Conservation (phyloP, 2,797 vertebrate genomes). For the Pachyuromys duprasi region DNA sequence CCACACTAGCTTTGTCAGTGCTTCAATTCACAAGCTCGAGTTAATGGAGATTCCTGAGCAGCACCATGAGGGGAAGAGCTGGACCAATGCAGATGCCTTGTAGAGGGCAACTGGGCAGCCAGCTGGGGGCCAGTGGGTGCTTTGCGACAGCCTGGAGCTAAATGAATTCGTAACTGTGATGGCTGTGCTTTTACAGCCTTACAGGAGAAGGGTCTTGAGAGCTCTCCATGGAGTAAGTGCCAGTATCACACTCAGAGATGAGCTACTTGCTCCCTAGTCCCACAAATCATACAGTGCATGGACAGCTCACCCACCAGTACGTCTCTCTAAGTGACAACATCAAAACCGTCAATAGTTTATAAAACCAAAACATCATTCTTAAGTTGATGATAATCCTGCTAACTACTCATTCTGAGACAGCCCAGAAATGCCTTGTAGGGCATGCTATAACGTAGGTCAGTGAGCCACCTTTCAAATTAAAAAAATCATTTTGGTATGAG, state of each 20-base stretch:
- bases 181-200: not conserved
- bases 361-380: slow-evolving; percentile 67
- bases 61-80: not conserved
- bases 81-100: not conserved
- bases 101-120: not conserved
- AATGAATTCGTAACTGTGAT: not conserved
- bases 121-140: not conserved
- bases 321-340: not conserved
- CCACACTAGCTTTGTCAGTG: not conserved
- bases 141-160: not conserved
- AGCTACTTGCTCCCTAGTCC: not conserved
- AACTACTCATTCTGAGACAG: slow-evolving; percentile 75
- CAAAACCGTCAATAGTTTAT: slow-evolving; percentile 20
- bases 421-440: slow-evolving; percentile 60
- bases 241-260: not conserved
- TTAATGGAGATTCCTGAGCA: slow-evolving; percentile 45
- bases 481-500: slow-evolving; percentile 71
- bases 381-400: slow-evolving; percentile 70
- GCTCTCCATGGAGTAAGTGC: not conserved
- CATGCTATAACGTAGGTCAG: slow-evolving; percentile 16
- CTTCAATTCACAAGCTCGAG: slow-evolving; percentile 19
- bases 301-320: slow-evolving; percentile 39
- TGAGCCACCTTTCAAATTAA: slow-evolving; percentile 71
- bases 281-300: not conserved
- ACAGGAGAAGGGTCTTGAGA: slow-evolving; percentile 2